Evolutionary conservation across 2,888 invertebrate genomes (phyloP), one percentile per base, ranked within the genome.

Genomic region (Griposia aprilina): DNA sequence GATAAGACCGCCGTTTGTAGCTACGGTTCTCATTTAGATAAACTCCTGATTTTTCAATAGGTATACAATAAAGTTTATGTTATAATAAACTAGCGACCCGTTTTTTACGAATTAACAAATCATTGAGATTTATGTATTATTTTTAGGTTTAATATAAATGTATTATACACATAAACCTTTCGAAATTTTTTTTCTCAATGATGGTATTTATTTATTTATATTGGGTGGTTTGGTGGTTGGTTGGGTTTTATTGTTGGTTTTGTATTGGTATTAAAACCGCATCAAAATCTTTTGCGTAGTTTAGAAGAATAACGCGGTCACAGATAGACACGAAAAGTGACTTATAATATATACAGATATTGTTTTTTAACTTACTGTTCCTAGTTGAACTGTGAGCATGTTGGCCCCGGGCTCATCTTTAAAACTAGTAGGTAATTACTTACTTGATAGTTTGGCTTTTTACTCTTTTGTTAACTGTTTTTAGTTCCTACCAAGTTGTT

Each of bases 371-470:
- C 60, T 68, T 82, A 74, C 75, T 83, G 81, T 75, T 67, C 13
- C 0, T 17, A n/a, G 15, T 26, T 72, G 11, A n/a, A 81, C 80
- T 82, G 81, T 77, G 80, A 71, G 70, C 59, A 69, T 60, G 68
- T 60, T 41, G n/a, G 45, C 69, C 41, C 48, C 36, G 60, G 26
- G 65, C 36, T 75, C 78, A 86, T 88, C 81, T 82, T 79, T 86
- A 81, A 84, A 83, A 85, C 80, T 76, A 78, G 81, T 74, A 78
- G 68, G 80, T 83, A 80, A 81, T 86, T 89, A 87, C 80, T 77
- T 85, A 82, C 82, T 82, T 74, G 82, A 76, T 74, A 84, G 80
- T 84, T 88, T 72, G 74, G 62, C 83, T 86, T 89, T 86, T 86
- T 85, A 83, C 65, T 78, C 75, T 68, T 65, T 63, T 69, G 68